Percentiles rank a stretch among this genome's conserved stretches.
phyloP scores from a whole-genome alignment of 2,888 invertebrate species.

The Nudaria mundana region DNA sequence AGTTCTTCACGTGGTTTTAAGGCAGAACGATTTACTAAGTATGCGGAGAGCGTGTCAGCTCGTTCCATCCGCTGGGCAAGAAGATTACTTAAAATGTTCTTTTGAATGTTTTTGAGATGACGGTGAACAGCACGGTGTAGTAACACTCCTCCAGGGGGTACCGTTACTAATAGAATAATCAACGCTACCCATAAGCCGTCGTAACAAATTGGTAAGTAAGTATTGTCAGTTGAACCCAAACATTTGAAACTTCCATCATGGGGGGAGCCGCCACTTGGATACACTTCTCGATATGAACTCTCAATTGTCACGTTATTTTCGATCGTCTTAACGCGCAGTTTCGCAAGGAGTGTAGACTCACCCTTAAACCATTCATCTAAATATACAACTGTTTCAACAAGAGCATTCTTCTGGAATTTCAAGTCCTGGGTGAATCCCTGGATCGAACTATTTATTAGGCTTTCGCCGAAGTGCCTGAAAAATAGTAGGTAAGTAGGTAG shows the following conservation, averaged over 20 bases:
- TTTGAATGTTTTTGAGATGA: conserved; percentile 26
- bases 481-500: too few relatives aligned
- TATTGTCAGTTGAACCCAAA: conserved; percentile 43
- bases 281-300: neutral
- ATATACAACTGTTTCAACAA: conserved; percentile 15
- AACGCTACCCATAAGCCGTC: conserved; percentile 47
- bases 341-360: neutral
- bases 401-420: conserved; percentile 9
- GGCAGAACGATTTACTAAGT: conserved; percentile 37
- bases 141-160: conserved; percentile 17
- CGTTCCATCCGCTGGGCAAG: conserved; percentile 35
- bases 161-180: conserved; percentile 55
- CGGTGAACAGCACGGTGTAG: conserved; percentile 23
- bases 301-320: conserved; percentile 2
- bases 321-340: conserved; percentile 16
- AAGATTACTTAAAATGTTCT: conserved; percentile 21
- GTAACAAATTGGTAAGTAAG: conserved; percentile 83
- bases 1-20: conserved; percentile 43
- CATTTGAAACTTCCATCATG: conserved; percentile 24
- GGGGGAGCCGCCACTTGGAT: conserved; percentile 6
- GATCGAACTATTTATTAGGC: conserved; percentile 6
- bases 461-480: conserved; percentile 15
- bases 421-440: conserved; percentile 9
- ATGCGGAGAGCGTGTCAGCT: conserved; percentile 28
- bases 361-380: conserved; percentile 15